These are phyloP conservation scores for Pilophorus perplexus DNA, from an alignment of 2,888 invertebrate genomes.

Conservation along the genomic window DNA sequence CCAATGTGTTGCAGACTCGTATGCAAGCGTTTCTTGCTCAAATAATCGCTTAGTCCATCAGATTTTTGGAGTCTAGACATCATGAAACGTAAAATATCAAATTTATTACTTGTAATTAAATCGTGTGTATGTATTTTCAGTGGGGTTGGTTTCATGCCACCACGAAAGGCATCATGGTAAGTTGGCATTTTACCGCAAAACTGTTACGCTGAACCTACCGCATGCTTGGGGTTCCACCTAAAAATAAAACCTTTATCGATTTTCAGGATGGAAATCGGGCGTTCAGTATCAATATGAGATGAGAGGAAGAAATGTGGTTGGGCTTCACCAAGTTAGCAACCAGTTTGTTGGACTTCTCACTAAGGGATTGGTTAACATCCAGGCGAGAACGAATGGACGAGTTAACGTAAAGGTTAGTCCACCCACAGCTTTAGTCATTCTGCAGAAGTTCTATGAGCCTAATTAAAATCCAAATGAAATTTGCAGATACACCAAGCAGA, in stretches of 20 bases:
- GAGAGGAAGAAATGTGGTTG: conserved; percentile 28
- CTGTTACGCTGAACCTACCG: background rate
- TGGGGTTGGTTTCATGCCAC: conserved; percentile 2
- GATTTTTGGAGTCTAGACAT: too few relatives aligned
- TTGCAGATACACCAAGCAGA: conserved; percentile 12
- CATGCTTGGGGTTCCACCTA: background rate
- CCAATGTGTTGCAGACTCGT: too few relatives aligned
- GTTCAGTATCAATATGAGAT: conserved; percentile 30
- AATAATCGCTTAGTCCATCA: too few relatives aligned
- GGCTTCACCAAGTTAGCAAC: conserved; percentile 26
- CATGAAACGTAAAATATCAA: too few relatives aligned
- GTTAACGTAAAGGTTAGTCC: conserved; percentile 25
- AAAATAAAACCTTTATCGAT: background rate
- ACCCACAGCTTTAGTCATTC: background rate
- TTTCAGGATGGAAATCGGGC: conserved; percentile 33
- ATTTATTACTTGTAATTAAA: too few relatives aligned
- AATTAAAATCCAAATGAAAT: background rate
- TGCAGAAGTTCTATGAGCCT: too few relatives aligned
- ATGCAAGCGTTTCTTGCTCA: too few relatives aligned
- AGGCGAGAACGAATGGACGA: conserved; percentile 11
- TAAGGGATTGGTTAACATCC: conserved; percentile 22
- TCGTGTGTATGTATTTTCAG: too few relatives aligned
- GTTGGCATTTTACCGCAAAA: background rate
- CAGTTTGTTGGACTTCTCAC: conserved; percentile 33
- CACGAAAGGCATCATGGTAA: conserved; percentile 10